Base-by-base conservation (phyloP, 2,797 vertebrate genomes). In the Micromesistius poutassou region DNA sequence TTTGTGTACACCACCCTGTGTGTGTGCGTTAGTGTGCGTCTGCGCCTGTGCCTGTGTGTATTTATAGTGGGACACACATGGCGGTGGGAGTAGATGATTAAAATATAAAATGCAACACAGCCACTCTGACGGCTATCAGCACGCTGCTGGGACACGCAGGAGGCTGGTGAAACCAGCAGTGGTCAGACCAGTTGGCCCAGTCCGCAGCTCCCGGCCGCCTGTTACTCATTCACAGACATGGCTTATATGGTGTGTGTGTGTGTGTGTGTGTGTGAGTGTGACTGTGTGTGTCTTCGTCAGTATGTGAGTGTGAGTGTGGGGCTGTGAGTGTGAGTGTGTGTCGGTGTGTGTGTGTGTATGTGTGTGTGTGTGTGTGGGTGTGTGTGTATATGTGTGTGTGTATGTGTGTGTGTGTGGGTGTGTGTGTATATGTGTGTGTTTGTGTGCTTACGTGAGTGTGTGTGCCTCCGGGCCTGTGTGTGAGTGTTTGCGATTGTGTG, bases 111-210 rank as follows among this genome's bases (percentile, higher is more conserved):
- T 16, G n/a, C 28, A 30, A 30, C 25, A 30, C 2, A 30, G 25
- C 68, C 74, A 70, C 66, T 73, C 33, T 1, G 38, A 66, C 76
- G 78, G 87, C 84, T 83, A 85, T 19, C 76, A 62, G n/a, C 55
- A 8, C 22, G 62, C n/a, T 8, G n/a, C n/a, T 66, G n/a, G 62
- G 12, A 25, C n/a, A 28, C 1, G 13, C n/a, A 28, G 62, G 78
- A 72, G 77, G 77, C 81, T 70, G 78, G 79, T 38, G 86, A 82
- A 81, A 82, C 83, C 84, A 80, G 83, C 76, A 76, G 72, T 9
- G 30, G 8, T 71, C 79, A 30, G 80, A 90, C 86, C 78, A 72
- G 86, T 89, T 82, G 66, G 78, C 86, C 87, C 84, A 33, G 87
- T 85, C 85, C 25, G 25, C 25, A 12, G 73, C 68, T 71, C 76